phyloP scores from a whole-genome alignment of 2,113 vertebrate species.

The Tauraco erythrolophus region DNA sequence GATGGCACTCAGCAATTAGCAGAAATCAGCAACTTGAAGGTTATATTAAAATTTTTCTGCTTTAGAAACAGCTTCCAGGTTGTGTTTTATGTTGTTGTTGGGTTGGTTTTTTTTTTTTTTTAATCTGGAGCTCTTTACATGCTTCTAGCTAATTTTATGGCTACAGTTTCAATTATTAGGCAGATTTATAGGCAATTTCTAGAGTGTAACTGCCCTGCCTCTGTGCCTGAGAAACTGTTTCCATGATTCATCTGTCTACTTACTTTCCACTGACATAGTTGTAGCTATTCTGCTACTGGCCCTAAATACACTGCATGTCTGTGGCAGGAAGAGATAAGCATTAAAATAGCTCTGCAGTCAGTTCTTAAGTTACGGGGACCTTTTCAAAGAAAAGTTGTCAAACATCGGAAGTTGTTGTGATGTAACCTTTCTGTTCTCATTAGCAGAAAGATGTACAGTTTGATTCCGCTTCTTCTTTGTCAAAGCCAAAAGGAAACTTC shows the following conservation, averaged over 20 bases:
- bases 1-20: conserved; percentile 38
- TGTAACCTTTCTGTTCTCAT: conserved; percentile 24
- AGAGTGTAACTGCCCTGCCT: neutral
- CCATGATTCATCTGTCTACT: conserved; percentile 44
- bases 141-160: neutral
- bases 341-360: conserved; percentile 19
- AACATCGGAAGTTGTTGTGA: conserved; percentile 45
- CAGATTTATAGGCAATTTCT: conserved; percentile 5
- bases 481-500: conserved; percentile 1
- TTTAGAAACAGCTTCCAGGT: neutral
- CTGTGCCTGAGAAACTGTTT: conserved; percentile 17
- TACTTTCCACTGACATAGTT: conserved; percentile 54
- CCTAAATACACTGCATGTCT: neutral
- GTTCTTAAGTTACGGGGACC: neutral
- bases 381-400: conserved; percentile 55
- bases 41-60: neutral
- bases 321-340: conserved; percentile 67
- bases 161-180: neutral
- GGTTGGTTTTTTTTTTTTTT: neutral
- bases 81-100: neutral
- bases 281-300: neutral
- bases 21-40: neutral
- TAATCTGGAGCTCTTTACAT: neutral
- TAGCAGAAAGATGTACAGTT: conserved; percentile 10
- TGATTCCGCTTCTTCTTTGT: conserved; percentile 24